Percentiles rank a stretch among this genome's conserved stretches.
Conservation (phyloP, 1,140 invertebrate genomes). For the Atta colombica region DNA sequence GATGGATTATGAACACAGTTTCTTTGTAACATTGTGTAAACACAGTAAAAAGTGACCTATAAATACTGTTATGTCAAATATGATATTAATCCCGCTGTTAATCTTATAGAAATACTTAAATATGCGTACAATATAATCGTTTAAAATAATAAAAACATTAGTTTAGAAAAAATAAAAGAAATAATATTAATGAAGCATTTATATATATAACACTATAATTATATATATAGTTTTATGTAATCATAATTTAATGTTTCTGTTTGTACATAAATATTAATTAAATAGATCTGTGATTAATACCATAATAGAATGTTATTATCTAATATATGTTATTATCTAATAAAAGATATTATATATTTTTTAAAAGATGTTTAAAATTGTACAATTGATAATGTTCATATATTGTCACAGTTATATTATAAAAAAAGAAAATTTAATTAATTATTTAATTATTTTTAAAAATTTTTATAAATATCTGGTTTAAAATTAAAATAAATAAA, state of each 20-base stretch:
- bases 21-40: slow-evolving; percentile 20
- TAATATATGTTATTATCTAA: too few relatives aligned
- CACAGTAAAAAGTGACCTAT: background rate
- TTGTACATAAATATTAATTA: slow-evolving; percentile 10
- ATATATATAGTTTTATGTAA: background rate
- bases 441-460: background rate
- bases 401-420: background rate
- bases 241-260: background rate
- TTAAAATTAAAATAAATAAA: too few relatives aligned
- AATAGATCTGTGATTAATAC: background rate
- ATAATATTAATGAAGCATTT: background rate
- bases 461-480: too few relatives aligned
- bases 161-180: too few relatives aligned
- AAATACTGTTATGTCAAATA: background rate
- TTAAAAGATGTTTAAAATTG: background rate
- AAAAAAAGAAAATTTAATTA: slow-evolving; percentile 12
- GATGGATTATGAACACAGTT: slow-evolving; percentile 16
- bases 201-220: background rate
- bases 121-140: background rate
- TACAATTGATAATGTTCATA: background rate
- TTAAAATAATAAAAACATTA: background rate
- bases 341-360: background rate
- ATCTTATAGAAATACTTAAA: background rate
- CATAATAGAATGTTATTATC: too few relatives aligned
- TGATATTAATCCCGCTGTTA: background rate